These are phyloP conservation scores for Epinotia bilunana DNA, from an alignment of 2,888 invertebrate species.

Conservation along the genomic window DNA sequence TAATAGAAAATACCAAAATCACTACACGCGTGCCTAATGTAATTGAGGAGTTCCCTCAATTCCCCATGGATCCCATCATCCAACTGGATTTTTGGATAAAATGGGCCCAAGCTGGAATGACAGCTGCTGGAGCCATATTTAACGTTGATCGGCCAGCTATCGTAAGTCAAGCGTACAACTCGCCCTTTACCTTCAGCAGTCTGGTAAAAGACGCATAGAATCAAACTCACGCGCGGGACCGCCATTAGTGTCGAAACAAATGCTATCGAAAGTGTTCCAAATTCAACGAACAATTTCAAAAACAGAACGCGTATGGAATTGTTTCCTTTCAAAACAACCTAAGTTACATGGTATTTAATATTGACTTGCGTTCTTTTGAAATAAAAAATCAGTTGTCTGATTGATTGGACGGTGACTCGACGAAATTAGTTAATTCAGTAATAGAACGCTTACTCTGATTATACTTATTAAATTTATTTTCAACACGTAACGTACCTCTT, in stretches of 20 bases:
- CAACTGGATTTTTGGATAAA: too few relatives aligned
- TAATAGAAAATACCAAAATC: too few relatives aligned
- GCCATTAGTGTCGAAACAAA: conserved; percentile 48
- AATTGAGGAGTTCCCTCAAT: too few relatives aligned
- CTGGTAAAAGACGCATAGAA: not conserved
- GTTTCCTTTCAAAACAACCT: not conserved
- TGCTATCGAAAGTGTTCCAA: conserved; percentile 48
- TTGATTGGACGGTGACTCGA: conserved; percentile 36
- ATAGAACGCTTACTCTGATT: conserved; percentile 14
- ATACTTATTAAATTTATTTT: conserved; percentile 4
- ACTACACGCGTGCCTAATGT: too few relatives aligned
- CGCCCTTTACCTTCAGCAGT: too few relatives aligned
- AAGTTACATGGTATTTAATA: not conserved
- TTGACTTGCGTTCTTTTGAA: not conserved
- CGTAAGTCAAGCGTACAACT: too few relatives aligned
- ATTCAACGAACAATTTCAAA: conserved; percentile 44
- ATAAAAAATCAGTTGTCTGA: conserved; percentile 22
- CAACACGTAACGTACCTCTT: too few relatives aligned
- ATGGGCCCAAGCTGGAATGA: too few relatives aligned
- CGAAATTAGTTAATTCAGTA: conserved; percentile 22
- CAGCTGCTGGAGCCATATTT: too few relatives aligned
- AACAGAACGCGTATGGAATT: not conserved
- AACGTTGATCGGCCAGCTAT: too few relatives aligned
- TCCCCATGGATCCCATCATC: too few relatives aligned
- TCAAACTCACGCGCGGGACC: conserved; percentile 2